These are phyloP conservation scores for Cerceris ruficornis DNA, from an alignment of 2,888 invertebrate genomes.

Conservation along the genomic window DNA sequence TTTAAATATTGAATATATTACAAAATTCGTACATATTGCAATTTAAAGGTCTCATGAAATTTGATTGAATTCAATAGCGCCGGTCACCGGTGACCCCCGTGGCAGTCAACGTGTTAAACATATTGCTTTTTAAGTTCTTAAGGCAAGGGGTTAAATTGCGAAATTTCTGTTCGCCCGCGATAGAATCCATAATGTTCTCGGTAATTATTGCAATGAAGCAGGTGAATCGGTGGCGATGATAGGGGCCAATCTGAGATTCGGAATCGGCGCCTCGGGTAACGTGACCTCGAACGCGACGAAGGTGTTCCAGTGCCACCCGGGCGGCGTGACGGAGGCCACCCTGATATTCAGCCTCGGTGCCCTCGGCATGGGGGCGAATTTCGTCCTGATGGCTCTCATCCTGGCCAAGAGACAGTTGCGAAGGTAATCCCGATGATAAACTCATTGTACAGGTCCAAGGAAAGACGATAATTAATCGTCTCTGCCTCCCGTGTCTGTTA, in stretches of 20 bases:
- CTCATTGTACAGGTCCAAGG: not conserved
- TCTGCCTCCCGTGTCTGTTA: too few species aligned
- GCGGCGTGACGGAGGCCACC: slow-evolving; percentile 90
- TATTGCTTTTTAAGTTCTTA: too few species aligned
- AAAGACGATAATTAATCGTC: too few species aligned
- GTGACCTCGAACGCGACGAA: slow-evolving; percentile 87
- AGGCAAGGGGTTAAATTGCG: too few species aligned
- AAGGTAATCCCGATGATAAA: slow-evolving; percentile 83
- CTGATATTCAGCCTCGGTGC: slow-evolving; percentile 89
- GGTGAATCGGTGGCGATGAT: slow-evolving; percentile 91
- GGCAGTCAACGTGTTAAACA: too few species aligned
- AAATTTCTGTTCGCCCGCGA: not conserved
- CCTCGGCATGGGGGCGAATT: slow-evolving; percentile 91
- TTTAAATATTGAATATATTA: too few species aligned
- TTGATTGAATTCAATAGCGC: too few species aligned
- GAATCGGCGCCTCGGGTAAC: slow-evolving; percentile 87
- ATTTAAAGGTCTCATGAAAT: too few species aligned
- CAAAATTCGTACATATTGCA: too few species aligned
- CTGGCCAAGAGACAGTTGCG: slow-evolving; percentile 90
- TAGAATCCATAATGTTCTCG: not conserved
- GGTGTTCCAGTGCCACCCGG: slow-evolving; percentile 90
- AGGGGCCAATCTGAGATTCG: slow-evolving; percentile 89
- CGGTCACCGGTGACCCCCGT: too few species aligned
- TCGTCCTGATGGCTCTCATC: slow-evolving; percentile 91
- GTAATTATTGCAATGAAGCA: slow-evolving; percentile 67